These are phyloP conservation scores for Batillaria attramentaria DNA, from an alignment of 1,140 invertebrate genomes.

Conservation along the genomic window DNA sequence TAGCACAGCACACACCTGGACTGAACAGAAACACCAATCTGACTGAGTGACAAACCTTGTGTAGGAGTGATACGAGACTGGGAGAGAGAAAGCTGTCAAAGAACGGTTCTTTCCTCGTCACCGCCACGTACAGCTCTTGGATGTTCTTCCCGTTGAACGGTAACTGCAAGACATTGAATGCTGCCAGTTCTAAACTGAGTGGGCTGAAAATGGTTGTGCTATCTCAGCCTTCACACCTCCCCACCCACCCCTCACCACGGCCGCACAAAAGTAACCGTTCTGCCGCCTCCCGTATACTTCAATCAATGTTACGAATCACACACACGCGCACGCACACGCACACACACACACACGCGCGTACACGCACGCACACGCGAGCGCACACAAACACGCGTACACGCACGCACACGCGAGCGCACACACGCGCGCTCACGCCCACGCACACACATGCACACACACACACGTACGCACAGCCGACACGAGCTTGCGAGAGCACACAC, in stretches of 20 bases:
- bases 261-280: not conserved
- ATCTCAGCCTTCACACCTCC: too few relatives aligned
- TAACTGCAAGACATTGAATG: not conserved
- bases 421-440: not conserved
- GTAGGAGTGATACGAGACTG: not conserved
- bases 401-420: not conserved
- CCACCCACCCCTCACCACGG: not conserved
- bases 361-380: not conserved
- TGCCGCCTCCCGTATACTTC: too few relatives aligned
- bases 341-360: conserved; percentile 1
- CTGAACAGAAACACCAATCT: too few relatives aligned
- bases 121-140: conserved; percentile 9
- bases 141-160: conserved; percentile 18
- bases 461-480: too few relatives aligned
- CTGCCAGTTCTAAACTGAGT: too few relatives aligned
- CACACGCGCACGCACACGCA: conserved; percentile 4
- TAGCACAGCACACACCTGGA: too few relatives aligned
- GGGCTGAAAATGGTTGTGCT: too few relatives aligned
- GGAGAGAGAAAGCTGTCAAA: conserved; percentile 18
- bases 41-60: not conserved
- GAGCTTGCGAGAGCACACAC: too few relatives aligned
- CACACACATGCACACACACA: conserved; percentile 1
- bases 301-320: not conserved
- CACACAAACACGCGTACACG: not conserved
- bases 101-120: conserved; percentile 19